Percentiles rank a stretch among this genome's conserved stretches.
phyloP scores from a whole-genome alignment of 2,113 vertebrate genomes.

The Blennius ocellaris region DNA sequence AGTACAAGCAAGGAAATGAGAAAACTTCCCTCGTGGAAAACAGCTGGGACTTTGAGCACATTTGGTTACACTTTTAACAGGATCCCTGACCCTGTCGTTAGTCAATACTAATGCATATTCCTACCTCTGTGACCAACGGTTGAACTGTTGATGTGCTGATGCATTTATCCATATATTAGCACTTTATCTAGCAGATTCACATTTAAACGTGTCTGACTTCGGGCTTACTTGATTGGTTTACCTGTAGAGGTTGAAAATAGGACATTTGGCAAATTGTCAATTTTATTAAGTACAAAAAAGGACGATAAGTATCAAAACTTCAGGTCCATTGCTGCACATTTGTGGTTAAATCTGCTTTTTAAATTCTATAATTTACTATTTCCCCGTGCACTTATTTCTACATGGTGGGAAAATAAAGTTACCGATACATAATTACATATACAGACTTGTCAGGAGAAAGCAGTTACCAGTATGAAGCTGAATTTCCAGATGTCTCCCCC shows the following conservation, averaged over 20 bases:
- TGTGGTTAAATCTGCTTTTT: slow-evolving; percentile 22
- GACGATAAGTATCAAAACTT: neutral
- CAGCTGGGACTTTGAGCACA: slow-evolving; percentile 54
- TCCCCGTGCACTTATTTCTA: slow-evolving; percentile 18
- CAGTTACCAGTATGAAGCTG: slow-evolving; percentile 23
- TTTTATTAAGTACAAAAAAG: neutral
- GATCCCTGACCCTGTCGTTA: no score
- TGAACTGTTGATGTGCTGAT: slow-evolving; percentile 24
- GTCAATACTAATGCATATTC: neutral
- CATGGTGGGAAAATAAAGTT: slow-evolving; percentile 33
- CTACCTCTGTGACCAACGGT: neutral
- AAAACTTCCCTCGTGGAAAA: slow-evolving; percentile 74
- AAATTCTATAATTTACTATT: slow-evolving; percentile 9
- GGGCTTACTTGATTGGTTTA: neutral
- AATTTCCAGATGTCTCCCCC: slow-evolving; percentile 38
- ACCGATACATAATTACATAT: slow-evolving; percentile 24
- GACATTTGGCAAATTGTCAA: neutral
- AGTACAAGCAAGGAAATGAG: slow-evolving; percentile 73
- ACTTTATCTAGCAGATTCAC: slow-evolving; percentile 1
- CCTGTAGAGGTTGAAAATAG: neutral
- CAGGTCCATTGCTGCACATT: neutral
- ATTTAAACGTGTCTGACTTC: no score
- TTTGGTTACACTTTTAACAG: slow-evolving; percentile 10
- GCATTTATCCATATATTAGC: slow-evolving; percentile 3
- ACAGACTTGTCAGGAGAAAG: slow-evolving; percentile 32